Percentiles rank a stretch among this genome's conserved stretches.
Conservation (phyloP, 2,888 invertebrate species). For the Nomada fucata region DNA sequence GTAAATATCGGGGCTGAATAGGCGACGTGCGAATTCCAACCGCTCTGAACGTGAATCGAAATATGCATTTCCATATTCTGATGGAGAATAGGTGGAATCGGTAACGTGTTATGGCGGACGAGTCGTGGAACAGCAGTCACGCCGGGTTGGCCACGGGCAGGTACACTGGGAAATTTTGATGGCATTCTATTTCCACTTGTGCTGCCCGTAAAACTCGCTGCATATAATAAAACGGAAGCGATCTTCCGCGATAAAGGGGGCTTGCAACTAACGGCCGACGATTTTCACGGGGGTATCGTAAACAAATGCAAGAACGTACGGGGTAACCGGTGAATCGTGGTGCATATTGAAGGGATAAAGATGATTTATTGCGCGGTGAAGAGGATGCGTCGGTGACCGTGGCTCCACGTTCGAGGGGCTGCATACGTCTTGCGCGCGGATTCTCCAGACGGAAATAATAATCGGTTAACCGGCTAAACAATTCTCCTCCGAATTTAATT, state of each 20-base stretch:
- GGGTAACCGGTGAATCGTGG: neutral
- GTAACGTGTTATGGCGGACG: constrained; percentile 24
- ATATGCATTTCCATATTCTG: constrained; percentile 64
- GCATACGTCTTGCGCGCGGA: no score
- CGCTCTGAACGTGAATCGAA: constrained; percentile 42
- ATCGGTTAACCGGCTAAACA: no score
- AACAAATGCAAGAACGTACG: neutral
- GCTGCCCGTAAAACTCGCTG: constrained; percentile 8
- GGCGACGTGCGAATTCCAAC: constrained; percentile 35
- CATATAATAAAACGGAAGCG: constrained; percentile 17
- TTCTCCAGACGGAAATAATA: no score
- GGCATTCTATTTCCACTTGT: constrained; percentile 38
- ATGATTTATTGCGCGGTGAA: neutral
- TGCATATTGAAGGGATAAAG: neutral
- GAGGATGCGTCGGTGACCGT: no score
- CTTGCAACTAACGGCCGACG: neutral
- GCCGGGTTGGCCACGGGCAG: neutral
- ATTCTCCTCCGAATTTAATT: no score
- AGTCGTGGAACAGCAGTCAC: constrained; percentile 13
- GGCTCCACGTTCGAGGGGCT: no score
- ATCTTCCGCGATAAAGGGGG: neutral
- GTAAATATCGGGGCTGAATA: constrained; percentile 47
- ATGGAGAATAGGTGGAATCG: constrained; percentile 28
- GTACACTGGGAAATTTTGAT: constrained; percentile 23
- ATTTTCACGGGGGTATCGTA: neutral